These are phyloP conservation scores for Rallus limicola DNA, from an alignment of 2,113 vertebrate genomes.

Conservation along the genomic window DNA sequence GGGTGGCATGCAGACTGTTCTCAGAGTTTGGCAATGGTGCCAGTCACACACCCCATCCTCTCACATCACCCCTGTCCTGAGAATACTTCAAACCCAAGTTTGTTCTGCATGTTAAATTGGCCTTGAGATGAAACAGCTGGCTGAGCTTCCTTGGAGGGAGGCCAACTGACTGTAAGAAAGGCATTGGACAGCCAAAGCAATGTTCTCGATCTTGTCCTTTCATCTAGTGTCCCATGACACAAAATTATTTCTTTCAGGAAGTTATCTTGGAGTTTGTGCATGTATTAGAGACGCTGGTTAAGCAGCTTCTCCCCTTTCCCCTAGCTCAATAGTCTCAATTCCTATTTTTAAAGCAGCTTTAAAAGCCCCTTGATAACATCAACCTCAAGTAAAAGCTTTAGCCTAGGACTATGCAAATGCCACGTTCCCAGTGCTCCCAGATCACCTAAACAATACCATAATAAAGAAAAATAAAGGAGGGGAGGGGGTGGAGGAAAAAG, in stretches of 20 bases:
- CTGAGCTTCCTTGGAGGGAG: conserved; percentile 33
- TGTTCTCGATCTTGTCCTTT: conserved; percentile 13
- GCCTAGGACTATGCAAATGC: background rate
- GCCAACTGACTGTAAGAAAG: background rate
- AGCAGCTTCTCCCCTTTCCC: background rate
- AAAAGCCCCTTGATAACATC: background rate
- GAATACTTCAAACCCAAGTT: background rate
- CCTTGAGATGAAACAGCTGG: conserved; percentile 38
- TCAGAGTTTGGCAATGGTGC: background rate
- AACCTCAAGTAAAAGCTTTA: background rate
- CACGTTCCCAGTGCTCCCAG: background rate
- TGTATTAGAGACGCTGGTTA: background rate
- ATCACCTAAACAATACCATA: background rate
- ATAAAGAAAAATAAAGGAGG: accelerated
- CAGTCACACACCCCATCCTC: background rate
- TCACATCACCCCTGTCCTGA: background rate
- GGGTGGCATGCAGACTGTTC: background rate
- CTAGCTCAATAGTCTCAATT: background rate
- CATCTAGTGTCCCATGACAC: background rate
- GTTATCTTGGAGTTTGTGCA: background rate
- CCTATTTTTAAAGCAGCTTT: background rate
- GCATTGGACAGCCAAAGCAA: background rate
- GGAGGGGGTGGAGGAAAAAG: background rate
- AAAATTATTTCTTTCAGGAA: background rate
- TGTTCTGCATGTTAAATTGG: conserved; percentile 24